Evolutionary conservation across 2,888 invertebrate species (phyloP), one percentile per base, ranked within the genome.

Genomic region (Rambutsinella grinnellia): DNA sequence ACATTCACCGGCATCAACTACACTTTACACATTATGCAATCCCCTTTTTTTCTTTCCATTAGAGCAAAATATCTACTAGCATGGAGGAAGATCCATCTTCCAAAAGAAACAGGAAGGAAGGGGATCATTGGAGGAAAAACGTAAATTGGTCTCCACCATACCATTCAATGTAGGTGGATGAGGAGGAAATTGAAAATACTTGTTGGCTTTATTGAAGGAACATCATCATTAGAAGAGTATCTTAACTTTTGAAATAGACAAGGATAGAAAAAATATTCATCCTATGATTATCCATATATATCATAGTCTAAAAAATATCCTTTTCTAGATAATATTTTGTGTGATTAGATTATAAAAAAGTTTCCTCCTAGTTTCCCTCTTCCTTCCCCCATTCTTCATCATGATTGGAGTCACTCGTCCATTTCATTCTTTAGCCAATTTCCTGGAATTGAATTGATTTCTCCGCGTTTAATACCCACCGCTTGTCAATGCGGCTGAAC

Each of bases 401-500:
- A 21, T 54, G 8, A 54, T 47, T 15, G 54, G 49, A 62, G 61
- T 44, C 36, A 57, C 19, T 47, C 60, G 19, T 67, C 49, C 67
- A 8, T 54, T 54, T 54, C 23, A 15, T 23, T 54, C 54, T 21
- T 44, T 67, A 60, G 61, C 66, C 74, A 74, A 74, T 74, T 67
- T 67, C 67, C 74, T 74, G 23, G 66, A 74, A 74, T 74, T 67
- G 74, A 74, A 66, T 74, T 74, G 36, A 36, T 36, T 13, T 36
- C 13, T 36, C 13, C 36, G 5, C 13, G 36, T 13, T 36, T 36
- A 36, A 36, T 36, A 36, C 36, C n/a, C 36, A 13, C 36, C 36
- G 36, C 36, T 36, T 36, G 36, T 36, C 36, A 36, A 36, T 36
- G 13, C 5, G 36, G 36, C 36, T 36, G 13, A 8, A 36, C 13